These are phyloP conservation scores for Tenrec ecaudatus DNA, from an alignment of 2,113 vertebrate genomes.

Conservation along the genomic window DNA sequence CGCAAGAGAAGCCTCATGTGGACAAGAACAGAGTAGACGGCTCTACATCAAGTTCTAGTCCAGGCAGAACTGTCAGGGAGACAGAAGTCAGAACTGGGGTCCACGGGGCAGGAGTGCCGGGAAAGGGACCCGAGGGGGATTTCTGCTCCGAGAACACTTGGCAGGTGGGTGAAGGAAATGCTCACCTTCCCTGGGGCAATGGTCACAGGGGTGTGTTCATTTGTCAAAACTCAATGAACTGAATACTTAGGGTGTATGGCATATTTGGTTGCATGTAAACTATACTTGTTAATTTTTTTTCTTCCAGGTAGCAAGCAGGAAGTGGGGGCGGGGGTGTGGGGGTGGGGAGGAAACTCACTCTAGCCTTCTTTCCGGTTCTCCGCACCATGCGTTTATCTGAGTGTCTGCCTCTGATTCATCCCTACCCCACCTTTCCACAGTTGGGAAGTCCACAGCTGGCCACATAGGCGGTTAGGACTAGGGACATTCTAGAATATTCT, in stretches of 20 bases:
- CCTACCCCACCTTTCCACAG: neutral
- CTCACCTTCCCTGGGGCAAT: neutral
- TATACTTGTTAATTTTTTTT: neutral
- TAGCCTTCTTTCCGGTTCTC: neutral
- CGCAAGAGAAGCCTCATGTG: neutral
- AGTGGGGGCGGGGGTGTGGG: too few species aligned
- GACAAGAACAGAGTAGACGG: rapidly evolving
- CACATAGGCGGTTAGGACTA: neutral
- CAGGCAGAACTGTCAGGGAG: neutral
- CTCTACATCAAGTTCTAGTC: neutral
- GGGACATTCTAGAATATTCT: neutral
- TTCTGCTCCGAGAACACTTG: neutral
- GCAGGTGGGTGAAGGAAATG: neutral
- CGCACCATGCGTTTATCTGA: neutral
- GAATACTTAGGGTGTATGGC: neutral
- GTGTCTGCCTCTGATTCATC: neutral
- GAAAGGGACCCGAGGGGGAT: neutral
- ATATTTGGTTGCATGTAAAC: neutral
- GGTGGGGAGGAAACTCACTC: neutral
- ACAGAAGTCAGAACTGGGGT: neutral
- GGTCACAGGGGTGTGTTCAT: neutral
- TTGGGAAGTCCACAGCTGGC: neutral
- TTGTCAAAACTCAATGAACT: neutral
- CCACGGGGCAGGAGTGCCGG: rapidly evolving
- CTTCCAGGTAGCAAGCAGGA: neutral